These are phyloP conservation scores for Calypte anna DNA, from an alignment of 2,113 vertebrate species.

Conservation along the genomic window DNA sequence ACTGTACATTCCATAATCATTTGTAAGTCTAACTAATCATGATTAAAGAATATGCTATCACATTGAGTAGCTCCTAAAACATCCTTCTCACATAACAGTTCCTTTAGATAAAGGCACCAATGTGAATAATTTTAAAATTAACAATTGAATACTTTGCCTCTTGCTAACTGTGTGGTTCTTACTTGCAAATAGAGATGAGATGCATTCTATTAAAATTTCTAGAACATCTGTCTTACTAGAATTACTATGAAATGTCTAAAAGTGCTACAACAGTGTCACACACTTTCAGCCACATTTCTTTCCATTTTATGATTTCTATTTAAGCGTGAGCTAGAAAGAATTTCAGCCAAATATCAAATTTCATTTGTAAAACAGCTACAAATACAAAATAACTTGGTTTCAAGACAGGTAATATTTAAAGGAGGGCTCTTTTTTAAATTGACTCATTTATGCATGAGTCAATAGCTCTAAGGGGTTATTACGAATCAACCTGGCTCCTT, in stretches of 20 bases:
- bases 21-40: constrained; percentile 61
- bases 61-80: constrained; percentile 46
- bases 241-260: background rate
- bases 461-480: background rate
- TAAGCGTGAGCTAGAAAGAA: background rate
- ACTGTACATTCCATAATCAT: constrained; percentile 61
- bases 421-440: background rate
- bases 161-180: background rate
- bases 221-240: background rate
- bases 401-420: background rate
- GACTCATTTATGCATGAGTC: background rate
- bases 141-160: background rate
- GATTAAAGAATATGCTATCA: constrained; percentile 35
- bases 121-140: constrained; percentile 28
- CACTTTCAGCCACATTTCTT: background rate
- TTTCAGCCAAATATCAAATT: background rate
- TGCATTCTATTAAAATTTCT: background rate
- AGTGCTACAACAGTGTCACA: background rate
- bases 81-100: constrained; percentile 22
- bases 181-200: background rate
- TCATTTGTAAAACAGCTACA: background rate
- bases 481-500: background rate
- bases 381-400: background rate
- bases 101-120: constrained; percentile 41
- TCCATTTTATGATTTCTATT: background rate